These are phyloP conservation scores for Saimiri boliviensis DNA, from an alignment of 2,113 vertebrate species.

Conservation along the genomic window DNA sequence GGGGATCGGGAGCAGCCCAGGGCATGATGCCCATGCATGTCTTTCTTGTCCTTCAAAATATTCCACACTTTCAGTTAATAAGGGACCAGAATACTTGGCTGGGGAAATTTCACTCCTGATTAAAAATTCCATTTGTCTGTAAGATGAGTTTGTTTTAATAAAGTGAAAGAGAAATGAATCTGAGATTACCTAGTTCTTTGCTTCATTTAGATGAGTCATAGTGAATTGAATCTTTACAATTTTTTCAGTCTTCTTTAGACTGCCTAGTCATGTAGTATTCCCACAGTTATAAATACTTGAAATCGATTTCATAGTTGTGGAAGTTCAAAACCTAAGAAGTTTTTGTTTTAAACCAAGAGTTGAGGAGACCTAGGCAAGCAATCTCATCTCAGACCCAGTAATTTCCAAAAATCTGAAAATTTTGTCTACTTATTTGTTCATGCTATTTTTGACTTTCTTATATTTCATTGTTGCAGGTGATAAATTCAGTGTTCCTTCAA, in stretches of 20 bases:
- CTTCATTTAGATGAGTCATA: constrained; percentile 25
- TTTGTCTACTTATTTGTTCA: constrained; percentile 24
- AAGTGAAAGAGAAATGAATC: constrained; percentile 51
- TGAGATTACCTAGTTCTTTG: constrained; percentile 10
- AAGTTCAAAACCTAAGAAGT: constrained; percentile 20
- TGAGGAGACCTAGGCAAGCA: neutral
- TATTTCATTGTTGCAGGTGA: constrained; percentile 27
- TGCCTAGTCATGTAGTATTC: constrained; percentile 30
- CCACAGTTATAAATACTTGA: constrained; percentile 44
- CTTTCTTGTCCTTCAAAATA: neutral
- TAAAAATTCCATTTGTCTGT: constrained; percentile 53
- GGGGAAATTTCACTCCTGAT: constrained; percentile 41
- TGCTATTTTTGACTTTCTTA: neutral
- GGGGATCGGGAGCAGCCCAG: neutral
- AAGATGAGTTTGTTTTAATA: constrained; percentile 60
- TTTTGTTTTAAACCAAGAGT: neutral
- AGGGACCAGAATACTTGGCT: neutral
- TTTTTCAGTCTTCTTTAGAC: constrained; percentile 27
- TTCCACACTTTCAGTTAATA: neutral
- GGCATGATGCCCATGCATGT: rapidly evolving
- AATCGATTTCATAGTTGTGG: constrained; percentile 44
- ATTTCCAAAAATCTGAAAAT: constrained; percentile 9
- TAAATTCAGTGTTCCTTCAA: constrained; percentile 29
- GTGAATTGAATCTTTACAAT: constrained; percentile 8
- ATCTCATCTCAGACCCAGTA: constrained; percentile 21